Evolutionary conservation across 92 coral and sea anemone species (phyloP), one percentile per base, ranked within the genome.

Genomic region (Blastomussa wellsi): DNA sequence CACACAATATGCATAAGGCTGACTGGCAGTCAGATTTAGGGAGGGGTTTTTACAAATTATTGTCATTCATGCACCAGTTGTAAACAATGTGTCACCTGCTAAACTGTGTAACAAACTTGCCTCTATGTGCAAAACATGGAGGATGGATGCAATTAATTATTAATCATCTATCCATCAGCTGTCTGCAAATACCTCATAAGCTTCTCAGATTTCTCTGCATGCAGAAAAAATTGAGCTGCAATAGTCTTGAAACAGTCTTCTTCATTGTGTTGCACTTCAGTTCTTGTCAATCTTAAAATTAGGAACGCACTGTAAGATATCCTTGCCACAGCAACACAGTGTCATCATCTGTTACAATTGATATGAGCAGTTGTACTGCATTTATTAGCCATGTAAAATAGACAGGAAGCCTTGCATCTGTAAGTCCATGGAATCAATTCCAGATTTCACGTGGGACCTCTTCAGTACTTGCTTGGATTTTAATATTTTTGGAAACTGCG

Each of bases 351-450:
- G 13, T 16, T 42, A n/a, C n/a, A 24, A 22, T 36, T 15, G 24
- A 8, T 26, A 15, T 48, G 67, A 53, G 15, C 41, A 28, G 44
- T n/a, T 71, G 38, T 24, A 35, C 35, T 49, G 44, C 13, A 33
- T 49, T 52, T 10, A 26, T 22, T 20, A 38, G 66, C 7, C 71
- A 81, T 69, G 49, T 69, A n/a, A 17, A 33, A 49, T 5, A 19
- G 67, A 0, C 38, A 52, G 33, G 48, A 73, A 66, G 51, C 39
- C 48, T 69, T 49, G 48, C 31, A 10, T 73, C 79, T 65, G 84
- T 79, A 55, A 79, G 74, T 53, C 82, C 77, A 94, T 96, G 99
- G 99, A 96, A 74, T 81, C 98, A 36, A 89, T 96, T 42, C 99
- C 93, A 48, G 99, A 96, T 64, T 96, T 96, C 80, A 93, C 95